Base-by-base conservation (phyloP, 1,140 invertebrate species). In the Atopsyche davidsoni region DNA sequence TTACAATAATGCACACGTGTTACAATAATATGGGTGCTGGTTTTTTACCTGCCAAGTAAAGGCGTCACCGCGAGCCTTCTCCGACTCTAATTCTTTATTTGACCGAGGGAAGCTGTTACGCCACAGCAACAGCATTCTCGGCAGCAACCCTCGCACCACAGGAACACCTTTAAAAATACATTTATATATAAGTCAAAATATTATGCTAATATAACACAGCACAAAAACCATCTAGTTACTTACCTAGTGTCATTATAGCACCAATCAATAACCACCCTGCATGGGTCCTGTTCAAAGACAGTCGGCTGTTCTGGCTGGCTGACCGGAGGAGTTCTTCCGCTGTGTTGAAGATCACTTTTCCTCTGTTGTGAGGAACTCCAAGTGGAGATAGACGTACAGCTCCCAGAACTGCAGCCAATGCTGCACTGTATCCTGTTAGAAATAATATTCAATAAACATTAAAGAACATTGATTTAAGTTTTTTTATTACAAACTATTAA, bases 241-340 rank as follows among this genome's bases (percentile, higher is more conserved):
- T 70, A 89, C 92, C 93, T 57, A 99, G 67, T 11, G 93, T 96
- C 85, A 98, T 96, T 17, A 99, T 89, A 46, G 96, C 86, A 31
- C 93, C 94, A 61, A 99, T 92, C 14, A 99, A 72, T 14, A 98
- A 78, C 97, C 97, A 99, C 11, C 95, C 96, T 46, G 95, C 92
- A 65, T 96, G 91, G 25, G 94, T 97, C 67, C 94, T 80, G 64
- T 94, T 91, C 35, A 96, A 77, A 9, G 95, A 96, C 45, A 99
- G 75, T 50, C 94, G 80, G 68, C 92, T 94, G 69, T 95, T 98
- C 73, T 98, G 95, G 63, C 86, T 92, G n/a, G 96, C 96, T 58
- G 92, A 96, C 61, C 95, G 78, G 16, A 99, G 73, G 41, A 99
- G 69, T 66, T 99, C 96, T 76, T 99, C 96, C 17, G 94, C 96